Conservation (phyloP, 2,113 vertebrate genomes). For the Lycaon pictus region DNA sequence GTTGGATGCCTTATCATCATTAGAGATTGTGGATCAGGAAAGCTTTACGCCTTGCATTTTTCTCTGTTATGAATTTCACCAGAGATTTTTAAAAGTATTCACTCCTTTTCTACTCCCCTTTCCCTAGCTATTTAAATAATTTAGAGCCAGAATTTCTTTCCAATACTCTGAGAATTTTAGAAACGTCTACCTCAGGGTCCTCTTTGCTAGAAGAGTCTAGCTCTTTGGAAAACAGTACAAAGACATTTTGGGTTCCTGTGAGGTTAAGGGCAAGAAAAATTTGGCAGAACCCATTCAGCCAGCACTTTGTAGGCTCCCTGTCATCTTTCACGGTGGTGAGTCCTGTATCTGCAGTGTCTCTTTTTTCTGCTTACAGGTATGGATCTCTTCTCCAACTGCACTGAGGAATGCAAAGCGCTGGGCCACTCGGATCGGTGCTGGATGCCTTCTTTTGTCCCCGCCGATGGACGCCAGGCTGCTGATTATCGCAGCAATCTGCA, state of each 20-base stretch:
- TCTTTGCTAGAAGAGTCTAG: not conserved
- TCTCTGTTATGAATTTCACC: not conserved
- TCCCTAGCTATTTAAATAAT: not conserved
- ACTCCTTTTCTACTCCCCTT: not conserved
- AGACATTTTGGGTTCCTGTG: not conserved
- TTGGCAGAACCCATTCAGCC: not conserved
- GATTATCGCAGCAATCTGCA: constrained; percentile 99
- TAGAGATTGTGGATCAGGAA: not conserved
- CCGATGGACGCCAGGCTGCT: constrained; percentile 96
- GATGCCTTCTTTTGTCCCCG: constrained; percentile 98
- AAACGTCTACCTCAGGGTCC: not conserved
- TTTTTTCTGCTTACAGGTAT: constrained; percentile 89
- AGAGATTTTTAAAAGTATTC: not conserved
- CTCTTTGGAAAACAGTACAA: not conserved
- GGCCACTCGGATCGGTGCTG: constrained; percentile 99
- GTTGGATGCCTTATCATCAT: not conserved
- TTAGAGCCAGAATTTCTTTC: not conserved
- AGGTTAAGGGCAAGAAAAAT: not conserved
- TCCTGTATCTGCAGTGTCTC: constrained; percentile 75
- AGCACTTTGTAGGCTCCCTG: not conserved
- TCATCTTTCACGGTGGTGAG: constrained; percentile 46
- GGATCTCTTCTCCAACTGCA: constrained; percentile 99
- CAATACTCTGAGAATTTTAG: not conserved
- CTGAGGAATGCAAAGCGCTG: constrained; percentile 98
- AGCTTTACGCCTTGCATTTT: not conserved